These are phyloP conservation scores for Fratercula arctica DNA, from an alignment of 2,797 vertebrate genomes.

Conservation along the genomic window DNA sequence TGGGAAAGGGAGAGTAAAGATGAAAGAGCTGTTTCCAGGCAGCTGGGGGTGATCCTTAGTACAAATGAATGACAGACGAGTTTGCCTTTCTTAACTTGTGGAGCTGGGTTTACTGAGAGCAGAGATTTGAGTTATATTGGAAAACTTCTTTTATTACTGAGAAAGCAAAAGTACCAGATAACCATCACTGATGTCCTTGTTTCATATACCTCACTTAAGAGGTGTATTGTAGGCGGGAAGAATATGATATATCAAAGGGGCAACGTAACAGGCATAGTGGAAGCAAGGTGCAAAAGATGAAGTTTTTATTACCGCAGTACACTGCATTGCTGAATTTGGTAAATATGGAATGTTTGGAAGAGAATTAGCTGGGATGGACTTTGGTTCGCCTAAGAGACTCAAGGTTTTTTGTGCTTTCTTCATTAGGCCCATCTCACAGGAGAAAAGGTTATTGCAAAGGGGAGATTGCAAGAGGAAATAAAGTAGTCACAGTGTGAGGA, in stretches of 20 bases:
- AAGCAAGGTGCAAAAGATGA: neutral
- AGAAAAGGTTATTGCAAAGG: neutral
- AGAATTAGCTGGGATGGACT: neutral
- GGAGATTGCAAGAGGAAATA: neutral
- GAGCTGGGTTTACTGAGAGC: neutral
- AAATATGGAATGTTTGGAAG: neutral
- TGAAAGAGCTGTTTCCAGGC: neutral
- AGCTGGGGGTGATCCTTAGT: neutral
- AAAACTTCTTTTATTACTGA: neutral
- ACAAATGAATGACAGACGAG: fast-evolving
- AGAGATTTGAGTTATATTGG: neutral
- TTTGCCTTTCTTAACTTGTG: neutral
- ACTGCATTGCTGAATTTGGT: neutral
- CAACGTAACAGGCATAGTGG: neutral
- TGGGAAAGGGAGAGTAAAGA: neutral
- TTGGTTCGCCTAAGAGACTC: neutral
- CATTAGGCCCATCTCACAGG: neutral
- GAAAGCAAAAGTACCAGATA: neutral
- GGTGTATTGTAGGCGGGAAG: no score
- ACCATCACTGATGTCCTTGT: neutral
- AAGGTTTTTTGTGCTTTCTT: neutral
- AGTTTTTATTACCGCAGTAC: neutral
- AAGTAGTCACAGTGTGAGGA: neutral
- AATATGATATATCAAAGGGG: neutral
- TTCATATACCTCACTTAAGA: neutral